A percentile compares a stretch with the other conserved stretches of the same genome.
Conservation (phyloP, 2,797 vertebrate genomes). For the Oryzias sinensis region DNA sequence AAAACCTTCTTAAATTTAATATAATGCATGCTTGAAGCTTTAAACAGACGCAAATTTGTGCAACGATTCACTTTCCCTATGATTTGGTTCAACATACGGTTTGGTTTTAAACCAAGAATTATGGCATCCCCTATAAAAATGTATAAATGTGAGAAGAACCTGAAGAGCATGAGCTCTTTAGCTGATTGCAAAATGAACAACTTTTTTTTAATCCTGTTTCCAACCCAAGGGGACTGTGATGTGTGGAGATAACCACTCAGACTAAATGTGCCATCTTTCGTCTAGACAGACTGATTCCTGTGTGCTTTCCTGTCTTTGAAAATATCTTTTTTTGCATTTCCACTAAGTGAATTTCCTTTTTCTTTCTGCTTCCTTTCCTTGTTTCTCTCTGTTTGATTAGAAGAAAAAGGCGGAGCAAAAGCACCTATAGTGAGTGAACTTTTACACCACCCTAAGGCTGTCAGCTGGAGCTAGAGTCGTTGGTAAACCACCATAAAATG, state of each 20-base stretch:
- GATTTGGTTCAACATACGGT: too few species aligned
- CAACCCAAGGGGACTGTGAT: slow-evolving; percentile 38
- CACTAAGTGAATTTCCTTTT: not conserved
- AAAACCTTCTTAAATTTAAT: too few species aligned
- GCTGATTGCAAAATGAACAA: slow-evolving; percentile 16
- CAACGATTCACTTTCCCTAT: too few species aligned
- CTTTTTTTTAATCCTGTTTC: slow-evolving; percentile 51
- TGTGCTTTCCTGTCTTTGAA: slow-evolving; percentile 28
- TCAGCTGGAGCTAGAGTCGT: not conserved
- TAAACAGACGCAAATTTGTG: too few species aligned
- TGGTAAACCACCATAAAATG: not conserved
- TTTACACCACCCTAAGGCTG: not conserved
- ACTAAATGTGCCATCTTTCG: slow-evolving; percentile 60
- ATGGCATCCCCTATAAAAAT: too few species aligned
- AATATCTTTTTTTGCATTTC: slow-evolving; percentile 11
- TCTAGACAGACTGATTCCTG: slow-evolving; percentile 49
- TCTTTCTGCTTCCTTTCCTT: not conserved
- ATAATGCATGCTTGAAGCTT: too few species aligned
- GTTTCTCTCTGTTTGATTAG: not conserved
- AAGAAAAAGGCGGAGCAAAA: slow-evolving; percentile 3
- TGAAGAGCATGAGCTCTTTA: slow-evolving; percentile 19
- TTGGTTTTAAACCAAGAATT: too few species aligned
- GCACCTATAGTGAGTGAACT: not conserved
- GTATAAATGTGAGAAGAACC: not conserved
- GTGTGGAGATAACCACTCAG: slow-evolving; percentile 54